Evolutionary conservation across 1,140 invertebrate species (phyloP).

Genomic region (Neelides sp.): DNA sequence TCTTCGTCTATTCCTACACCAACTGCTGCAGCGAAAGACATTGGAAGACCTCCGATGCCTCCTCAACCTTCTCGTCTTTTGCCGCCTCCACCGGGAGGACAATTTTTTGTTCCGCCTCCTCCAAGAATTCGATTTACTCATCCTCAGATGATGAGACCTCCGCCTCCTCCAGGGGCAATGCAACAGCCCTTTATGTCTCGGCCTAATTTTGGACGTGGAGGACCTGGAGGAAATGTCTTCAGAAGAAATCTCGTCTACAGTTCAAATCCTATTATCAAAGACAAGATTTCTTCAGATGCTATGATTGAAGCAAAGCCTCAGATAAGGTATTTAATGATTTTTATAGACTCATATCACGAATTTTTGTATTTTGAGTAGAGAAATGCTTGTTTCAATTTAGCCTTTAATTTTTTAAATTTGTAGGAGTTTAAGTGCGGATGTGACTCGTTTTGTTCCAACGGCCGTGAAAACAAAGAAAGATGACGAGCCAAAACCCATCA

Average conservation of each 20-base stretch:
- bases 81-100: constrained; percentile 29
- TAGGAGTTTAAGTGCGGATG: constrained; percentile 82
- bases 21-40: constrained; percentile 1
- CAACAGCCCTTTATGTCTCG: too few relatives aligned
- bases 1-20: constrained; percentile 31
- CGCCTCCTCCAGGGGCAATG: constrained; percentile 18
- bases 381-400: constrained; percentile 1
- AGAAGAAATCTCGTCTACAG: too few relatives aligned
- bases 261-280: too few relatives aligned
- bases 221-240: constrained; percentile 6
- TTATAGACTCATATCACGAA: neutral
- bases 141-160: constrained; percentile 39
- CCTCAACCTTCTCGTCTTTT: constrained; percentile 14
- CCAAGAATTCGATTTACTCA: constrained; percentile 36
- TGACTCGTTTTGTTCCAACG: constrained; percentile 87
- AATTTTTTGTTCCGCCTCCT: constrained; percentile 4
- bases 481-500: constrained; percentile 45
- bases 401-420: constrained; percentile 16
- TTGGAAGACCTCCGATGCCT: constrained; percentile 32
- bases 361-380: neutral
- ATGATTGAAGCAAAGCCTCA: constrained; percentile 30
- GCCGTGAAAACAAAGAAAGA: constrained; percentile 78
- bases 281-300: constrained; percentile 24
- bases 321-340: constrained; percentile 14
- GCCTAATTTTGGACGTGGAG: neutral